Conservation (phyloP, 2,797 vertebrate genomes). For the Microctenopoma steveboyesi region DNA sequence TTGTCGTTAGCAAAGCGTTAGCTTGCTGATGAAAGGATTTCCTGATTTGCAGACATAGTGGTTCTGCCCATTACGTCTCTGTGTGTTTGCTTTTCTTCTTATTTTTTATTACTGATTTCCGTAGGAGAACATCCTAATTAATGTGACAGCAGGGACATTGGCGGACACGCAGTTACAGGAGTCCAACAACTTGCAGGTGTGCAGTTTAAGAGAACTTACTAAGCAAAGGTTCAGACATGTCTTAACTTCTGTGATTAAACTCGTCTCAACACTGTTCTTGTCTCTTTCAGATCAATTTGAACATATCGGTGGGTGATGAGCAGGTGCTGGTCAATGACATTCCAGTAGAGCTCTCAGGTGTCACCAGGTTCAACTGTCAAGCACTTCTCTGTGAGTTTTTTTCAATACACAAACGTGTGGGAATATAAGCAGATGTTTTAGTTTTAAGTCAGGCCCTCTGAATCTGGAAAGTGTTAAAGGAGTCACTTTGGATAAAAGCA, state of each 20-base stretch:
- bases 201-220: not conserved
- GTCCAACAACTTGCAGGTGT: slow-evolving; percentile 82
- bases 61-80: not conserved
- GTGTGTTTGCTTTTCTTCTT: not conserved
- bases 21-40: slow-evolving; percentile 3
- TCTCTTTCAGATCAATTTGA: slow-evolving; percentile 78
- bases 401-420: too few species aligned
- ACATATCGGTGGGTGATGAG: slow-evolving; percentile 82
- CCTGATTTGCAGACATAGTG: not conserved
- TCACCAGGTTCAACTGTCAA: slow-evolving; percentile 89
- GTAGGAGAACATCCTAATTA: slow-evolving; percentile 88
- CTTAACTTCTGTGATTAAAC: not conserved
- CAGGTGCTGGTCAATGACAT: slow-evolving; percentile 91
- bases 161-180: slow-evolving; percentile 75
- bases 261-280: not conserved
- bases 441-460: too few species aligned
- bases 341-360: slow-evolving; percentile 87
- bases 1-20: slow-evolving; percentile 31
- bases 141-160: slow-evolving; percentile 82
- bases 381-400: slow-evolving; percentile 87
- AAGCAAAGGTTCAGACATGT: not conserved
- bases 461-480: too few species aligned
- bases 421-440: too few species aligned
- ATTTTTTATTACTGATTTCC: not conserved
- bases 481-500: too few species aligned